These are phyloP conservation scores for Brevimyrus niger DNA, from an alignment of 2,113 vertebrate genomes.

Conservation along the genomic window DNA sequence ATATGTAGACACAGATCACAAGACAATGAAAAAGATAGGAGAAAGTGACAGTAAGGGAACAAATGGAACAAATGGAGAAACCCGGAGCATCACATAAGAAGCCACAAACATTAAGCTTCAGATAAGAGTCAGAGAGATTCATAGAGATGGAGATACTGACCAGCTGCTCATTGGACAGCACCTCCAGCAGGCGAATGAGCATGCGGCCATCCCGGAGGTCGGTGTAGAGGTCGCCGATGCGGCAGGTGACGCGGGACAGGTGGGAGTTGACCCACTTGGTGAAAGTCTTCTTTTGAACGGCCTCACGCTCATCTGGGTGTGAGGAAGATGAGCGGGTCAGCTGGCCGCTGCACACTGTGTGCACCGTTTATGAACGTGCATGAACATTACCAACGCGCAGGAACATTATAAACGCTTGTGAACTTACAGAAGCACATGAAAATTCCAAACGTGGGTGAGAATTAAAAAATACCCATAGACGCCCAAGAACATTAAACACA, in stretches of 20 bases:
- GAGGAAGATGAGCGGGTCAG: not conserved
- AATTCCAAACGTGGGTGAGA: not conserved
- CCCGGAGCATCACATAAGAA: not conserved
- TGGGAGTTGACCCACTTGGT: slow-evolving; percentile 96
- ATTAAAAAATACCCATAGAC: not conserved
- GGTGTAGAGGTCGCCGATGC: slow-evolving; percentile 83
- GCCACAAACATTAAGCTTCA: not conserved
- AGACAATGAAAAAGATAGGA: not conserved
- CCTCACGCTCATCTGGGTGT: slow-evolving; percentile 80
- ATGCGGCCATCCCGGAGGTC: slow-evolving; percentile 86
- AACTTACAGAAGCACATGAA: not conserved
- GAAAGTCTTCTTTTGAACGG: slow-evolving; percentile 92
- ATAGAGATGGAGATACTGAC: slow-evolving; percentile 53
- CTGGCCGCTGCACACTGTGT: not conserved
- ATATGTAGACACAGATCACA: not conserved
- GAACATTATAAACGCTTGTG: not conserved
- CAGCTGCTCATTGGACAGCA: slow-evolving; percentile 85
- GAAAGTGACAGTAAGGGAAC: not conserved
- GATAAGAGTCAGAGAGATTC: not conserved
- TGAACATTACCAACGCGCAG: not conserved
- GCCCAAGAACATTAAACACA: not conserved
- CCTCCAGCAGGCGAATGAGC: slow-evolving; percentile 82
- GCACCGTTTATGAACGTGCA: not conserved
- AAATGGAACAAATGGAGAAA: not conserved
- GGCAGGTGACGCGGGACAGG: slow-evolving; percentile 78